Conservation (phyloP, 2,797 vertebrate genomes). For the Sebastes matsubarae region DNA sequence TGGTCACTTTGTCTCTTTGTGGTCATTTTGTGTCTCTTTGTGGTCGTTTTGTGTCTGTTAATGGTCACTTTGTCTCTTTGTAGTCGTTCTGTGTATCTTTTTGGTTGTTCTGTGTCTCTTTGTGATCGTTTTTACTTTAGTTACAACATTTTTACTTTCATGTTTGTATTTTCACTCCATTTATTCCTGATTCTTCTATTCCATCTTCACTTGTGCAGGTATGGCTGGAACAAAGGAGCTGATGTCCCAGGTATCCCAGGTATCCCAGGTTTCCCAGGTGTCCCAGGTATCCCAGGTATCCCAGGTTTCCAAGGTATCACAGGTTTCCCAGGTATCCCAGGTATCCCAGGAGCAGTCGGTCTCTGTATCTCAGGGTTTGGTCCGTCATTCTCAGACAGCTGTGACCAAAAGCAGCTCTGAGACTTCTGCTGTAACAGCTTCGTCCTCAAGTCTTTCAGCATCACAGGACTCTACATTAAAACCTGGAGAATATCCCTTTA, state of each 20-base stretch:
- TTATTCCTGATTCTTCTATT: background rate
- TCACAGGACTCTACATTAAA: conserved; percentile 68
- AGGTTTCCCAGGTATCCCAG: background rate
- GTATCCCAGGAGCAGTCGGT: conserved; percentile 18
- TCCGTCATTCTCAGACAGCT: conserved; percentile 51
- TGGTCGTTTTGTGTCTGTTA: no score
- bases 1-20: rapidly evolving
- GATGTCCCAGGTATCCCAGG: conserved; percentile 1
- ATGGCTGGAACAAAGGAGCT: conserved; percentile 14
- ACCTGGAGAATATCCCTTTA: conserved; percentile 80
- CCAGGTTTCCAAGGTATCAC: no score
- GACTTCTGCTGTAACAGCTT: conserved; percentile 17
- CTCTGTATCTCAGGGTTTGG: conserved; percentile 7
- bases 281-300: no score
- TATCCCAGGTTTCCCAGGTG: no score
- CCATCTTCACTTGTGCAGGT: conserved; percentile 9
- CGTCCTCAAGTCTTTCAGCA: conserved; percentile 47
- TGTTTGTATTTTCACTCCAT: background rate
- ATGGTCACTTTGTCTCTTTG: no score
- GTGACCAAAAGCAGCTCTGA: conserved; percentile 54
- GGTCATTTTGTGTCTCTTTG: rapidly evolving
- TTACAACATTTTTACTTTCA: background rate
- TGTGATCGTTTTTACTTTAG: no score
- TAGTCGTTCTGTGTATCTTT: no score
- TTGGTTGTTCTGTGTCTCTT: no score